Evolutionary conservation across 2,888 invertebrate genomes (phyloP).

Genomic region (Arrhopalites spinosus): DNA sequence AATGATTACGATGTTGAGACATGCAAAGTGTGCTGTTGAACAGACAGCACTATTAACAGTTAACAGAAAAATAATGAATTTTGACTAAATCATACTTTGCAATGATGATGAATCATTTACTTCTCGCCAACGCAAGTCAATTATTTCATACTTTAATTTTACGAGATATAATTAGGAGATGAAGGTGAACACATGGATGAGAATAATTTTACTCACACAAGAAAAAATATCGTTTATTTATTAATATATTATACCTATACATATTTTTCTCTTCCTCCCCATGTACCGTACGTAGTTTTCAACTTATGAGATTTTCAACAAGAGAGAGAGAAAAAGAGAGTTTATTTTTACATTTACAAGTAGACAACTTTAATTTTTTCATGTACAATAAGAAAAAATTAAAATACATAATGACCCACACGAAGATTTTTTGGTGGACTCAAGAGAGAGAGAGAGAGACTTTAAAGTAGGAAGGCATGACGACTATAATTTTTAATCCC

Average conservation of each 20-base stretch:
- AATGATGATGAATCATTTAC: conserved; percentile 7
- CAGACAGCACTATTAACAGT: too few species aligned
- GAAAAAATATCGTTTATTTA: too few species aligned
- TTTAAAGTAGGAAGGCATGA: too few species aligned
- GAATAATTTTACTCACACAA: not conserved
- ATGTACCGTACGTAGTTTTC: too few species aligned
- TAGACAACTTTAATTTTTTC: too few species aligned
- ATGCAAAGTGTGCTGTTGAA: conserved; percentile 15
- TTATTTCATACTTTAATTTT: not conserved
- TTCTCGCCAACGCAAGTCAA: not conserved
- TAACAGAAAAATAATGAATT: too few species aligned
- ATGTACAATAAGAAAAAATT: too few species aligned
- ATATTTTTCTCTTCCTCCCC: not conserved
- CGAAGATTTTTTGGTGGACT: too few species aligned
- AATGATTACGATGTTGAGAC: not conserved
- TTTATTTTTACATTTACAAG: too few species aligned
- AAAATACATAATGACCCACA: too few species aligned
- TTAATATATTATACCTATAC: too few species aligned
- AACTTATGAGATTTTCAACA: not conserved
- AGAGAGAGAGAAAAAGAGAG: not conserved
- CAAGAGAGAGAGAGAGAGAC: too few species aligned
- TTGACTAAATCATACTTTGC: not conserved
- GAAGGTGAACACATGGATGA: not conserved
- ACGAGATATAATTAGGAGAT: not conserved
- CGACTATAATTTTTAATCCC: not conserved